phyloP scores from a whole-genome alignment of 1,140 invertebrate species.

The Drosophila pseudoobscura region DNA sequence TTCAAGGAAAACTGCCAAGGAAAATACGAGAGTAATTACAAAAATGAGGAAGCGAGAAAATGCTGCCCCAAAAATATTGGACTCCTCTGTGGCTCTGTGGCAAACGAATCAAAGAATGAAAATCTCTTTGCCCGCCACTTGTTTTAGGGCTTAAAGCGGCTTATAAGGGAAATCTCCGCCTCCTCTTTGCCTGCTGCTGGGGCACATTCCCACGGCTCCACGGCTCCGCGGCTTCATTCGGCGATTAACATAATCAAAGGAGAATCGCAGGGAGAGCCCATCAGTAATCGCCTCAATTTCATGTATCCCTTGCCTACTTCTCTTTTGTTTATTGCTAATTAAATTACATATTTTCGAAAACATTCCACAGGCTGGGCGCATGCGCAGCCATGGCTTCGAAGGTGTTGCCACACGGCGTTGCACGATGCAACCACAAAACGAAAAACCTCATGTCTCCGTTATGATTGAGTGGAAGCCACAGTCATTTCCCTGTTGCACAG shows the following conservation, averaged over 20 bases:
- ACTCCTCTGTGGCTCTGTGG: constrained; percentile 35
- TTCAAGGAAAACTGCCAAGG: constrained; percentile 54
- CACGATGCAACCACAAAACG: constrained; percentile 26
- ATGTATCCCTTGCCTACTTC: neutral
- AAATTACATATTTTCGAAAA: constrained; percentile 58
- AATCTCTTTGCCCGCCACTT: constrained; percentile 22
- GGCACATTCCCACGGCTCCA: constrained; percentile 58
- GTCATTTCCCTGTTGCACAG: constrained; percentile 33
- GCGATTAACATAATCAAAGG: constrained; percentile 69
- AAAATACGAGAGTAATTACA: constrained; percentile 70
- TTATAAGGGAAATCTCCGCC: constrained; percentile 44
- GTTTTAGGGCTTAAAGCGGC: constrained; percentile 48
- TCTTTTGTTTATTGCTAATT: constrained; percentile 35
- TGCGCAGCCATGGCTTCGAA: constrained; percentile 35
- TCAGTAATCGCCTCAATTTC: constrained; percentile 39
- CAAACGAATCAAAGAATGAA: constrained; percentile 34
- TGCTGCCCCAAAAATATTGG: too few species aligned
- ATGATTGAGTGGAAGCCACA: constrained; percentile 56
- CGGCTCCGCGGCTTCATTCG: constrained; percentile 23
- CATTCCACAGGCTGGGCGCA: constrained; percentile 38
- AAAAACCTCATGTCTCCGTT: constrained; percentile 26
- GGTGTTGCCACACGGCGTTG: constrained; percentile 46
- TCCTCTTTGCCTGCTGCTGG: neutral
- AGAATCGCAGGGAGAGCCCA: constrained; percentile 18
- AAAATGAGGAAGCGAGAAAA: constrained; percentile 5